phyloP scores from a whole-genome alignment of 1,140 invertebrate species.

The Paracyclopina nana region DNA sequence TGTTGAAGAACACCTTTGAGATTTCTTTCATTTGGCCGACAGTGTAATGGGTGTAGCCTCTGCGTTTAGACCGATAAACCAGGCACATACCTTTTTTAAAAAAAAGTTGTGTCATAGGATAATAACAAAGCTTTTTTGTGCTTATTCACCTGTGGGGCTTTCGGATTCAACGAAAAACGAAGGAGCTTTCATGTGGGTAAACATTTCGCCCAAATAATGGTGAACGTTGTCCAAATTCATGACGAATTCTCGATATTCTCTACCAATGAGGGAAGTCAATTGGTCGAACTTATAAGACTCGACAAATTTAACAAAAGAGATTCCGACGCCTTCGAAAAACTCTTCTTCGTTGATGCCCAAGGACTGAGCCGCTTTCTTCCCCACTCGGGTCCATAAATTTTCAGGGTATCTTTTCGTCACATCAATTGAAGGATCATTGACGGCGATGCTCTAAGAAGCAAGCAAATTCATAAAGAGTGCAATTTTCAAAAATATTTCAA shows the following conservation, averaged over 20 bases:
- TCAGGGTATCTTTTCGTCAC: too few species aligned
- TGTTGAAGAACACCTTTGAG: neutral
- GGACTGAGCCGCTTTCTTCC: too few species aligned
- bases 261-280: neutral
- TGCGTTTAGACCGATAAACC: neutral
- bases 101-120: too few species aligned
- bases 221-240: neutral
- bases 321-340: neutral
- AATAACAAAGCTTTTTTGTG: neutral
- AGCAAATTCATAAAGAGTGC: too few species aligned
- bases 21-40: neutral
- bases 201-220: neutral
- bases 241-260: neutral
- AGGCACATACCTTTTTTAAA: neutral
- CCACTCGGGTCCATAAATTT: too few species aligned
- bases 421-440: too few species aligned
- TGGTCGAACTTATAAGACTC: neutral
- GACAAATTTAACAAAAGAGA: slow-evolving; percentile 1
- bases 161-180: neutral
- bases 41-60: neutral
- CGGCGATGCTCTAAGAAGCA: too few species aligned
- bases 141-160: neutral
- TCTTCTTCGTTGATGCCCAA: too few species aligned
- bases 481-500: too few species aligned
- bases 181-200: neutral